phyloP scores from a whole-genome alignment of 2,797 vertebrate species.

The Poeciliopsis presidionis region DNA sequence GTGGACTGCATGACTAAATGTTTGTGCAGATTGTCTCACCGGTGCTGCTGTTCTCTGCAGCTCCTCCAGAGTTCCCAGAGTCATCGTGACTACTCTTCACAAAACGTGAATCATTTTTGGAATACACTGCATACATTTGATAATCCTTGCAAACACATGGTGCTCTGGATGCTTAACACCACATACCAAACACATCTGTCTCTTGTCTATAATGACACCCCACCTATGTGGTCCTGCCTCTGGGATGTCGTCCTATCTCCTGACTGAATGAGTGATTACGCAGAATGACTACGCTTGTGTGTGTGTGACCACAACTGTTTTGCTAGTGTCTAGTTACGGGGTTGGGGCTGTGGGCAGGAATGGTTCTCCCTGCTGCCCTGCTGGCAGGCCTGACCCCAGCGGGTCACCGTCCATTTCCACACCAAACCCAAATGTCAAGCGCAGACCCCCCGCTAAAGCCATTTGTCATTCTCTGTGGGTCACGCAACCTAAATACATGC shows the following conservation, averaged over 20 bases:
- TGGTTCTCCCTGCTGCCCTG: constrained; percentile 64
- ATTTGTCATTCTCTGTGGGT: constrained; percentile 80
- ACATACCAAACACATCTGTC: constrained; percentile 64
- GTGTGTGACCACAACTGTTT: constrained; percentile 62
- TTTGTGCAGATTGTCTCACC: neutral
- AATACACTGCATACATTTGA: neutral
- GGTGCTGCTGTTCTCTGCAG: neutral
- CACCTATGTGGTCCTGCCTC: constrained; percentile 70
- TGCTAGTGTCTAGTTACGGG: constrained; percentile 76
- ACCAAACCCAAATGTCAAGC: constrained; percentile 78
- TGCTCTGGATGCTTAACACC: constrained; percentile 34
- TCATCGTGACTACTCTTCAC: neutral
- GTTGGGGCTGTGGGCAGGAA: constrained; percentile 67
- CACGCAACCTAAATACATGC: constrained; percentile 32
- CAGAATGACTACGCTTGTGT: constrained; percentile 21
- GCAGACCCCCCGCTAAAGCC: constrained; percentile 65
- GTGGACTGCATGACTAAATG: neutral
- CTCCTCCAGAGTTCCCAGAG: neutral
- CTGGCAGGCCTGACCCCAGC: constrained; percentile 71
- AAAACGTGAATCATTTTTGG: neutral
- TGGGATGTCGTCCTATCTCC: constrained; percentile 60
- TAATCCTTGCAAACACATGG: constrained; percentile 17
- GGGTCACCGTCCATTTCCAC: constrained; percentile 81
- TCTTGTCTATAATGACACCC: constrained; percentile 55
- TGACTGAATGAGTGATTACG: constrained; percentile 58